These are phyloP conservation scores for Tapirus indicus DNA, from an alignment of 2,797 vertebrate species.

Conservation along the genomic window DNA sequence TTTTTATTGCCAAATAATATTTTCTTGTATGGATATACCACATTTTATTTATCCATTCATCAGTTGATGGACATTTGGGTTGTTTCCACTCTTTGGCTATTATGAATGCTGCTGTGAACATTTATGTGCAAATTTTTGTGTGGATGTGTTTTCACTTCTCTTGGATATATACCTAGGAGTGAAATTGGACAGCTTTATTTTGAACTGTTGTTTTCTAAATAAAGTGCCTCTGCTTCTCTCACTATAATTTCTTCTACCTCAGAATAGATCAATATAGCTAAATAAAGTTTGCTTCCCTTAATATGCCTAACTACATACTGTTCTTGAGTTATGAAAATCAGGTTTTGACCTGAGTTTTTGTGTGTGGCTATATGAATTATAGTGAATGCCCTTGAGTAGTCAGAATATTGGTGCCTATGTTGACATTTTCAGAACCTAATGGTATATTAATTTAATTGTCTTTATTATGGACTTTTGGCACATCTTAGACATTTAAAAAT, in stretches of 20 bases:
- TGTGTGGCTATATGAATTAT: neutral
- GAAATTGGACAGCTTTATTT: conserved; percentile 8
- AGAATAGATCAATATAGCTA: conserved; percentile 4
- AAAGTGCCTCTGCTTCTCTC: neutral
- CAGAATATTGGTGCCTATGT: neutral
- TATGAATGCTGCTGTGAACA: neutral
- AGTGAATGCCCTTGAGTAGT: neutral
- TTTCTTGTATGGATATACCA: neutral
- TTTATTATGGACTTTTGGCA: neutral
- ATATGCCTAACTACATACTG: neutral
- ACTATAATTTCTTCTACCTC: conserved; percentile 10
- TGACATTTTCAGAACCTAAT: conserved; percentile 26
- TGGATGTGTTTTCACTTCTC: conserved; percentile 23
- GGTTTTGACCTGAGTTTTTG: conserved; percentile 47
- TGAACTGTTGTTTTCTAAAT: conserved; percentile 40
- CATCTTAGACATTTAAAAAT: conserved; percentile 39
- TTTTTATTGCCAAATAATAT: neutral
- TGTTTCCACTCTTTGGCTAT: neutral
- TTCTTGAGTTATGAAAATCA: conserved; percentile 27
- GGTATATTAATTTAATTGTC: neutral
- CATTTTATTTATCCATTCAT: neutral
- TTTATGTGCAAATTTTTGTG: neutral
- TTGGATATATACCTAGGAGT: neutral
- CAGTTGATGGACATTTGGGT: neutral
- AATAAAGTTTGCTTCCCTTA: conserved; percentile 36